Base-by-base conservation (phyloP, 2,113 vertebrate genomes). In the Phainopepla nitens region DNA sequence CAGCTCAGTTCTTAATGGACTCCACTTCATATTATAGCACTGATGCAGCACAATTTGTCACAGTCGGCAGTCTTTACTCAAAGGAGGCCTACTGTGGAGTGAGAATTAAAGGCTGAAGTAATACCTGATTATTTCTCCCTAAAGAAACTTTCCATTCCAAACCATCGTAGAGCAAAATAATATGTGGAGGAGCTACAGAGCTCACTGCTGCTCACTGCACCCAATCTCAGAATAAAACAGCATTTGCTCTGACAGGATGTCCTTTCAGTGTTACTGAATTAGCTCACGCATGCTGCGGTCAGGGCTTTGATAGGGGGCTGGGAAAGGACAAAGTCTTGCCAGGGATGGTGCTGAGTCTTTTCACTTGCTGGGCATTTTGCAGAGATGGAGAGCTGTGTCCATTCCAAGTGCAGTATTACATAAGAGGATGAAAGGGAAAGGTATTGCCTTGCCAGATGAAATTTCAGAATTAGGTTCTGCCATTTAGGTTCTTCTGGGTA, bases 1-100 rank as follows among this genome's bases (percentile, higher is more conserved):
- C 93, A 86, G 93, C 79, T 93, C 62, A 71, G 47, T 92, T 91
- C 91, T 91, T 84, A 89, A 94, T 94, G 94, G 96, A 89, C 89
- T 94, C 66, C 82, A 85, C 72, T 93, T 94, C 87, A 87, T 71
- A 82, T 85, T 91, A 79, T 29, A 84, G 65, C 73, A 81, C 87
- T 82, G 93, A 94, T 72, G 91, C 95, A 94, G 92, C 93, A 96
- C 96, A 94, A 89, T 97, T 97, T 97, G 96, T 97, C 96, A 95
- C 94, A 95, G 96, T 96, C 41, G 66, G 65, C 85, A 68, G 66
- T 62, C 90, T 90, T 93, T 91, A 93, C 90, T 94, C 92, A 78
- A 85, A 93, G 94, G 50, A 89, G 81, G 50, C 71, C 65, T 71
- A 92, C 82, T 80, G 87, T 70, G 87, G 91, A 92, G 89, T 82